Percentiles rank a stretch among this genome's conserved stretches.
phyloP scores from a whole-genome alignment of 1,140 invertebrate genomes.

The Nymphalis io region DNA sequence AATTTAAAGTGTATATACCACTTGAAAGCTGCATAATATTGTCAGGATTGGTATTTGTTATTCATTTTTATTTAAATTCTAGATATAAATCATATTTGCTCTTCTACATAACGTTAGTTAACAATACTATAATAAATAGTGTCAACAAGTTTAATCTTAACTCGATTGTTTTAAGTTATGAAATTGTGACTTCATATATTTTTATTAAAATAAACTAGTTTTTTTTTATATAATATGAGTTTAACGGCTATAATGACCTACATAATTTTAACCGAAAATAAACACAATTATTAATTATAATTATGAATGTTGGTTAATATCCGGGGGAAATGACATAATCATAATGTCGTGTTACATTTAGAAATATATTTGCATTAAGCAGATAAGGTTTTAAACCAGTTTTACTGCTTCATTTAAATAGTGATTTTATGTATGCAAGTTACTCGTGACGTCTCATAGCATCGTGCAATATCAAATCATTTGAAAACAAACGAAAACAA shows the following conservation, averaged over 20 bases:
- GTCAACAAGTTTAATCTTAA: not conserved
- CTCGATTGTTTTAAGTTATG: not conserved
- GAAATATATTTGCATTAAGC: not conserved
- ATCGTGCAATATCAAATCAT: too few relatives aligned
- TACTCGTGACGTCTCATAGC: not conserved
- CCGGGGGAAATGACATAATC: constrained; percentile 7
- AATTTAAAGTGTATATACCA: too few relatives aligned
- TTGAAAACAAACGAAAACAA: too few relatives aligned
- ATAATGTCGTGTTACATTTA: not conserved
- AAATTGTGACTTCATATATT: not conserved
- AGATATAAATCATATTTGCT: too few relatives aligned
- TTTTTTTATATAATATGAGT: not conserved
- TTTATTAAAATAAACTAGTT: not conserved
- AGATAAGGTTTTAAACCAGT: not conserved
- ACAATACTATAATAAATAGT: too few relatives aligned
- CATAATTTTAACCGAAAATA: constrained; percentile 15
- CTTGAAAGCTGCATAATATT: too few relatives aligned
- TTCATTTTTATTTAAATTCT: too few relatives aligned
- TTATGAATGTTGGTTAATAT: constrained; percentile 4
- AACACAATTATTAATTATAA: constrained; percentile 7
- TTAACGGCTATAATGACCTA: constrained; percentile 9
- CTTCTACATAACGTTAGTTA: too few relatives aligned
- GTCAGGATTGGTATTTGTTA: too few relatives aligned
- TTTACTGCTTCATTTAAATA: not conserved
- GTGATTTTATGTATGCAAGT: not conserved